Base-by-base conservation (phyloP, 30 jellyfish, hydroid and myxozoan species). In the Pelagia noctiluca region DNA sequence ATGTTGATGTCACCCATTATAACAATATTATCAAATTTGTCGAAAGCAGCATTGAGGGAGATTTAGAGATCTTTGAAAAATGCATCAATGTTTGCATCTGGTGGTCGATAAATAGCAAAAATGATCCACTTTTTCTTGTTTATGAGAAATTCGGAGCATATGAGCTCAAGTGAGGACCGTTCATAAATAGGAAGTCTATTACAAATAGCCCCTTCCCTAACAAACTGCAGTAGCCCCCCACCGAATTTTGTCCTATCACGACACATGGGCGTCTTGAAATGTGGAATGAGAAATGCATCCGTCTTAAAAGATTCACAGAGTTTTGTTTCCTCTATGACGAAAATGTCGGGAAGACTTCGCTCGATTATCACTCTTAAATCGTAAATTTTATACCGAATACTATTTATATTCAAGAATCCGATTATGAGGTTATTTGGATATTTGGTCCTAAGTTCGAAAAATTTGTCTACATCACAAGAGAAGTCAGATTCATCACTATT, bases 161-260 rank as follows among this genome's bases (percentile, higher is more conserved):
- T 42, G 16, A 42, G 12, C 16, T 42, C 57, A 8, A 42, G 8
- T 42, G 16, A 42, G 8, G 8, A 8, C 12, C 12, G 57, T 42
- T 42, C 57, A 42, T 5, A 42, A 42, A 5, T 42, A 5, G 8
- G 57, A 8, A 42, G 57, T 5, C 83, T 36, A 1, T 63, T 71
- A 21, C 68, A 35, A 48, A 71, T 34, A 37, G 26, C 83, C 13
- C 83, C 57, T 16, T 42, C 8, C 16, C 57, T 42, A 42, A 42
- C 16, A 71, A 8, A 76, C 35, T 26, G 67, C 88, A 76, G 53
- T 8, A 76, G 1, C 18, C 88, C 78, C 19, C 88, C 88, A 1
- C 79, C 88, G 62, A 2, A 60, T 77, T 77, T 29, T 0, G 62
- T 53, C 31, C 88, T 61, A 60, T 57, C 88, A 33, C 78, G 68